phyloP scores from a whole-genome alignment of 37 sponge, comb jelly and placozoan species.

The Tethya wilhelma region DNA sequence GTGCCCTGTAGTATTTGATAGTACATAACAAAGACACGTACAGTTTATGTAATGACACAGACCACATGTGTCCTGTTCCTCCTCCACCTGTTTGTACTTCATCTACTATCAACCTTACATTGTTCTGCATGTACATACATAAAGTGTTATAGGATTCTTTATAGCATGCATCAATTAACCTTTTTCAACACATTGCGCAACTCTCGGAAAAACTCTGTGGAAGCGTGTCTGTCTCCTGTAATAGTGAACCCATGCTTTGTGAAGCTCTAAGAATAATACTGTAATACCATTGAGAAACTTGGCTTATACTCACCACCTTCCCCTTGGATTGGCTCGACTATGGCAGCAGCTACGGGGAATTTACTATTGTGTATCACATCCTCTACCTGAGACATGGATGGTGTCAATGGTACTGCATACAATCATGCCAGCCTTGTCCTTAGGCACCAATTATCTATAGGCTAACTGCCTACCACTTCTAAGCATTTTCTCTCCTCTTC shows the following conservation, averaged over 20 bases:
- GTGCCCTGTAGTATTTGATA: constrained; percentile 63
- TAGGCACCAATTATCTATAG: neutral
- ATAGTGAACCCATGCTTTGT: no score
- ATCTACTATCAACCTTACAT: constrained; percentile 79
- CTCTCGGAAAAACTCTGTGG: constrained; percentile 71
- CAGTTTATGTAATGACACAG: neutral
- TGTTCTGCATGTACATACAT: constrained; percentile 30
- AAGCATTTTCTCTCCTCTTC: constrained; percentile 73
- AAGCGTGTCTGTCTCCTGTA: constrained; percentile 84
- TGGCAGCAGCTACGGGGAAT: constrained; percentile 64
- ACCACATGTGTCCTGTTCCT: constrained; percentile 82
- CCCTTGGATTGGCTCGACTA: constrained; percentile 87
- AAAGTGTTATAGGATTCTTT: no score
- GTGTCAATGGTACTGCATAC: no score
- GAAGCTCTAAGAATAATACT: no score
- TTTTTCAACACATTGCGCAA: constrained; percentile 69
- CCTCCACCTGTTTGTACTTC: constrained; percentile 90
- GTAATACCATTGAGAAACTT: no score
- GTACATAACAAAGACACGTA: neutral
- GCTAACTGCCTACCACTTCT: no score
- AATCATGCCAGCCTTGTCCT: no score
- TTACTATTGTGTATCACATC: no score
- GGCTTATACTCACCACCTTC: constrained; percentile 92
- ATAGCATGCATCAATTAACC: no score
- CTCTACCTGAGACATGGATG: neutral